Evolutionary conservation across 1,140 invertebrate genomes (phyloP).

Genomic region (Lepidurus arcticus): DNA sequence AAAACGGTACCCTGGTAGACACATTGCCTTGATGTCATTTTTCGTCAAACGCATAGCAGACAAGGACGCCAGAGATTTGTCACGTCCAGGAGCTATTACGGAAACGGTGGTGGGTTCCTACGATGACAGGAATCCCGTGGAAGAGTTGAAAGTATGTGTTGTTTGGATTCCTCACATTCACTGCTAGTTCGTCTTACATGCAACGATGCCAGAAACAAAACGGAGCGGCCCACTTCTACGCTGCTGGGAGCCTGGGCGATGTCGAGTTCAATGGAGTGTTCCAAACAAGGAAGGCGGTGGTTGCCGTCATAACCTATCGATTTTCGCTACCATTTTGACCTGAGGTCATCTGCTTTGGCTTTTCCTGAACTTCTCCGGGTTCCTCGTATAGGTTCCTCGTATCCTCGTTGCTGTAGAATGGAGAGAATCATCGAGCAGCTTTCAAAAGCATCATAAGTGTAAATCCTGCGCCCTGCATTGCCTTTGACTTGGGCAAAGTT

Average conservation of each 20-base stretch:
- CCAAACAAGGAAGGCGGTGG: constrained; percentile 4
- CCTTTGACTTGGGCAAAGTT: constrained; percentile 21
- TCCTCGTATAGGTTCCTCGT: neutral
- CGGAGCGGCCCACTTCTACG: neutral
- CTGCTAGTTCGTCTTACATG: too few relatives aligned
- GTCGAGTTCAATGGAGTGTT: neutral
- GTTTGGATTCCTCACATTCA: too few relatives aligned
- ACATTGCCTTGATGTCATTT: too few relatives aligned
- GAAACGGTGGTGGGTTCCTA: too few relatives aligned
- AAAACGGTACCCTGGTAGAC: neutral
- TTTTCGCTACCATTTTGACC: neutral
- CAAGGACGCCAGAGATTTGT: too few relatives aligned
- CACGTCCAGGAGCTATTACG: too few relatives aligned
- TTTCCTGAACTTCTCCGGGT: neutral
- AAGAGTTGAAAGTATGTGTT: too few relatives aligned
- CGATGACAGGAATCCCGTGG: too few relatives aligned
- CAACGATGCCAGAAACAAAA: neutral
- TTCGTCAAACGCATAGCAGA: too few relatives aligned
- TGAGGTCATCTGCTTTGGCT: constrained; percentile 2
- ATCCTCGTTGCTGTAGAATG: neutral
- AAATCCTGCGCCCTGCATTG: constrained; percentile 13
- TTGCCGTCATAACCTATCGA: constrained; percentile 10
- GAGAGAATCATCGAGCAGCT: constrained; percentile 14
- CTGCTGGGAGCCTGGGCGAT: neutral
- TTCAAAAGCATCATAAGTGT: constrained; percentile 11